These are phyloP conservation scores for Pachyrhynchus sulphureomaculatus DNA, from an alignment of 1,140 invertebrate genomes.

Conservation along the genomic window DNA sequence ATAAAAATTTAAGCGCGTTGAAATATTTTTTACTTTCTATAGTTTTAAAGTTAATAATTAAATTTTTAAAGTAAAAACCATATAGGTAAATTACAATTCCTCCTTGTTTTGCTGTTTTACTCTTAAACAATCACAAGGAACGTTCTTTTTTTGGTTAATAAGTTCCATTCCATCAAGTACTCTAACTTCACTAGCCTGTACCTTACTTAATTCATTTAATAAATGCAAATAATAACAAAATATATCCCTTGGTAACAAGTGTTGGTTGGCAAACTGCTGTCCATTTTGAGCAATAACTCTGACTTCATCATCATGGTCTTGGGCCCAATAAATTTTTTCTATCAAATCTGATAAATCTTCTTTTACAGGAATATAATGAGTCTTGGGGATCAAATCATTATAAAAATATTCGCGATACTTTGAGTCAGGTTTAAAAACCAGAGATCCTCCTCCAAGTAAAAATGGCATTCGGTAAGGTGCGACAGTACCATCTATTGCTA, in stretches of 20 bases:
- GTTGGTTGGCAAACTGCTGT: constrained; percentile 70
- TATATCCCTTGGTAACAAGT: constrained; percentile 83
- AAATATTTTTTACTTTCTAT: too few species aligned
- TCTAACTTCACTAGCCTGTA: constrained; percentile 60
- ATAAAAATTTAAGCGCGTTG: too few species aligned
- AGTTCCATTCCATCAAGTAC: constrained; percentile 73
- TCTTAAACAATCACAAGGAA: constrained; percentile 56
- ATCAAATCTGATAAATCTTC: constrained; percentile 79
- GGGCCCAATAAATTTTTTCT: constrained; percentile 79
- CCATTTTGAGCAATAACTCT: constrained; percentile 71
- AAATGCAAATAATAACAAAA: constrained; percentile 87
- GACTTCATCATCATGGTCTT: constrained; percentile 72
- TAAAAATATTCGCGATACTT: constrained; percentile 96
- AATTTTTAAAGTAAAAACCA: too few species aligned
- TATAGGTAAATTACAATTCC: constrained; percentile 57
- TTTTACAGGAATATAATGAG: constrained; percentile 85
- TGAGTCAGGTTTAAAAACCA: constrained; percentile 92
- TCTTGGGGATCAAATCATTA: constrained; percentile 66
- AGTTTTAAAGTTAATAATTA: too few species aligned
- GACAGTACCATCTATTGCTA: constrained; percentile 94
- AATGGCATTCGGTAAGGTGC: constrained; percentile 94
- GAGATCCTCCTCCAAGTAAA: constrained; percentile 79
- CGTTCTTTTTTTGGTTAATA: constrained; percentile 62
- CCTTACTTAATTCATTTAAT: constrained; percentile 79
- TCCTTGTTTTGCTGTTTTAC: constrained; percentile 44